Conservation (phyloP, 2,888 invertebrate genomes). For the Dasysyrphus albostriatus region DNA sequence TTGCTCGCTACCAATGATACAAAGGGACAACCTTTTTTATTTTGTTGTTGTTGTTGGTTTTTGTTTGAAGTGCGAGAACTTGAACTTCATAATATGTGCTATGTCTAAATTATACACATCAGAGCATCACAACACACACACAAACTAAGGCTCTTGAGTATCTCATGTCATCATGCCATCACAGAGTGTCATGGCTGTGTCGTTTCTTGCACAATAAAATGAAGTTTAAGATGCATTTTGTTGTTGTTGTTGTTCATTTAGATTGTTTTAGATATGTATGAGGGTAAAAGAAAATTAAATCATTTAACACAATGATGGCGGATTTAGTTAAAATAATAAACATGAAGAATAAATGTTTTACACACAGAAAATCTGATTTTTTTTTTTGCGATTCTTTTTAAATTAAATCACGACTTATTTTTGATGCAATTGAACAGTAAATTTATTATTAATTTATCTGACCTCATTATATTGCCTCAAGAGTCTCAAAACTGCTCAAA, state of each 20-base stretch:
- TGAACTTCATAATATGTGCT: not conserved
- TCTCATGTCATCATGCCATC: slow-evolving; percentile 65
- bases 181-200: slow-evolving; percentile 53
- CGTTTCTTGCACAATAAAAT: slow-evolving; percentile 38
- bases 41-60: too few species aligned
- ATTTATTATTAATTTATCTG: slow-evolving; percentile 8
- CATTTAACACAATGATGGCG: slow-evolving; percentile 21
- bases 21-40: slow-evolving; percentile 63
- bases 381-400: too few species aligned
- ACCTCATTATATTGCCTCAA: slow-evolving; percentile 20
- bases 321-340: slow-evolving; percentile 17
- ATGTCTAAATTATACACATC: slow-evolving; percentile 34
- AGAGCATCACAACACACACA: not conserved
- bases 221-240: slow-evolving; percentile 51
- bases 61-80: slow-evolving; percentile 20
- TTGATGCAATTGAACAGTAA: slow-evolving; percentile 10
- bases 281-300: slow-evolving; percentile 20
- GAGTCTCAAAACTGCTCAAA: not conserved
- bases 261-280: slow-evolving; percentile 8
- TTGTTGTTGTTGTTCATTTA: too few species aligned
- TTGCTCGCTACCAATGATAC: slow-evolving; percentile 52
- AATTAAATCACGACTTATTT: slow-evolving; percentile 35
- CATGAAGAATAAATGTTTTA: not conserved
- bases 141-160: slow-evolving; percentile 36
- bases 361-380: not conserved